Base-by-base conservation (phyloP, 2,888 invertebrate species). In the Embidobia sp. region DNA sequence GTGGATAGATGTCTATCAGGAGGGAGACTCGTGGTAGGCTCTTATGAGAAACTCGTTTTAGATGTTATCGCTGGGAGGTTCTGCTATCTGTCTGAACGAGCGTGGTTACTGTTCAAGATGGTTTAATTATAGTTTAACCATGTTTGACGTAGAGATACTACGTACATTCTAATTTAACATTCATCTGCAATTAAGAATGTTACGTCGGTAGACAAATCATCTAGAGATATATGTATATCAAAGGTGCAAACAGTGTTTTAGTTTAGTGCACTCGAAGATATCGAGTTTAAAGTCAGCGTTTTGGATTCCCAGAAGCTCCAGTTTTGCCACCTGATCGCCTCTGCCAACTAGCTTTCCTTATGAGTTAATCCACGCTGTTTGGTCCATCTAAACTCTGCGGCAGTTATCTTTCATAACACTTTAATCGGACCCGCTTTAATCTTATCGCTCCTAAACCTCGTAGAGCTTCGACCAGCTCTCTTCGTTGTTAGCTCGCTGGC, bases 361-460 rank as follows among this genome's bases (percentile, higher is more conserved):
- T 46, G 27, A 46, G 27, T 46, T 46, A 29, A 27, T 46, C 46
- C 46, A 15, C 27, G 18, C 13, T 29, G n/a, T n/a, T n/a, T n/a
- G n/a, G 15, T 44, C 29, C 29, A 27, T 46, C 27, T 29, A 15
- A 27, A 4, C 27, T 46, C 29, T 27, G 13, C 4, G 7, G 1
- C 37, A 15, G 7, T 37, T 37, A 46, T 31, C 48, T 49, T 31
- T 10, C 48, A 16, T n/a, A 8, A 29, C 29, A 35, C n/a, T 53
- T 37, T 37, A 35, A 37, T 53, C 35, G 18, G 33, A 26, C 37
- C 37, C 13, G 7, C 13, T 22, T 2, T 35, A 35, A 51, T 33
- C 51, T 51, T 18, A 46, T 26, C 26, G 13, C 6, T 11, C 29
- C 29, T 29, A 46, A 29, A 13, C 46, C 29, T 15, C 6, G n/a